Evolutionary conservation across 2,888 invertebrate species (phyloP), one percentile per base, ranked within the genome.

Genomic region (Heliconius ethilla): DNA sequence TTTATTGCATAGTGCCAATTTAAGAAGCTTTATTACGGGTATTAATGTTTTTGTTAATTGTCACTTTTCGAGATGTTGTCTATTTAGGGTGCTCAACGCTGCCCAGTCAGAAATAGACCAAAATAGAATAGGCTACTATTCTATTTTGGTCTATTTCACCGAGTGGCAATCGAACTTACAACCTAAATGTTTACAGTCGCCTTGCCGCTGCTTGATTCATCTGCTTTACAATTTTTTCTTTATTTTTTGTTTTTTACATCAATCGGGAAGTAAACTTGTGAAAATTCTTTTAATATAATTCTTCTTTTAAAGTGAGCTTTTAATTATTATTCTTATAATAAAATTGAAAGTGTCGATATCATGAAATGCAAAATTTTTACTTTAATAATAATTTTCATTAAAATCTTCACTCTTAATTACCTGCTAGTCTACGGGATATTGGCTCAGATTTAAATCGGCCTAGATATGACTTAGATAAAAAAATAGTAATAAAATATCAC

Each of bases 311-410:
- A n/a, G 2, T 15, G 25, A 33, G 3, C 5, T 72, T 59, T 51
- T 62, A 62, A 37, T n/a, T 37, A 37, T 10, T 51, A 55, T 55
- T 25, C 4, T 29, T 62, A 74, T 29, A 74, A 27, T 65, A 13
- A 63, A 63, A 63, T 40, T 65, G 37, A 63, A 59, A 72, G 72
- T 59, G 15, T 33, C 22, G 72, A 66, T 66, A 65, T 66, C 55
- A 73, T 33, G 55, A 77, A 67, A 77, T 67, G 72, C 72, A 74
- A 74, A 74, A 67, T 62, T 77, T 73, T 62, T 27, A 77, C 79
- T 75, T 76, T 84, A 85, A 86, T 87, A 85, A 86, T 87, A 85
- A 86, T 87, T 86, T 87, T 86, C 86, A 88, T 88, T 88, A 86
- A 87, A 87, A 86, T 83, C 82, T 78, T 70, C 76, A 75, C 75